A percentile compares a stretch with the other conserved stretches of the same genome.
Evolutionary conservation across 1,140 invertebrate species (phyloP).

Genomic region (Cepaea nemoralis): DNA sequence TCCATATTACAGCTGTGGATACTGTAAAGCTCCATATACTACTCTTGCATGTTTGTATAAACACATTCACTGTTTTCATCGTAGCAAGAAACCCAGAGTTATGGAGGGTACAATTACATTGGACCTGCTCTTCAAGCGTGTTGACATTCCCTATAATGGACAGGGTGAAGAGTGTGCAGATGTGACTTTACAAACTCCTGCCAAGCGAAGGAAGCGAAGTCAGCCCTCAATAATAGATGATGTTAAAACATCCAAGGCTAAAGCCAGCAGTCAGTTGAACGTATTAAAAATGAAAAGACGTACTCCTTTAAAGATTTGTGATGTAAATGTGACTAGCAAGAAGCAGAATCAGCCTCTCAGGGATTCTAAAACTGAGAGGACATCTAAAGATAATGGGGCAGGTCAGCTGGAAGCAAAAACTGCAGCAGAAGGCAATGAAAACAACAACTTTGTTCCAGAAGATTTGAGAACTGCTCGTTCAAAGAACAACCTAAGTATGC

Average conservation of each 20-base stretch:
- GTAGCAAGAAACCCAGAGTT: background rate
- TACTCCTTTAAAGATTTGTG: too few species aligned
- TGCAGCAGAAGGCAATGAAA: background rate
- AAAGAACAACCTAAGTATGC: too few species aligned
- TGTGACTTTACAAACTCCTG: too few species aligned
- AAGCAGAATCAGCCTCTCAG: too few species aligned
- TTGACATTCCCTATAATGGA: background rate
- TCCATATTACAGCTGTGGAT: constrained; percentile 16
- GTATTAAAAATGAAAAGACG: background rate
- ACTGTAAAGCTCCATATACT: constrained; percentile 6
- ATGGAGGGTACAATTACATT: background rate
- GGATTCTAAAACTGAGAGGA: too few species aligned
- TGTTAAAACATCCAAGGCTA: background rate
- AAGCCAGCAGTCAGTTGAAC: background rate
- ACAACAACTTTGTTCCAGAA: too few species aligned
- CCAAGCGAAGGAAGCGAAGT: too few species aligned
- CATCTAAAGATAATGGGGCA: too few species aligned
- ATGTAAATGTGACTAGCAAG: too few species aligned
- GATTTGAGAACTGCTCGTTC: too few species aligned
- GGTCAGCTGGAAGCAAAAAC: background rate
- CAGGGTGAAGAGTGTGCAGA: too few species aligned
- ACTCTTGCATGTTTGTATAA: background rate
- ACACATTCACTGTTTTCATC: background rate
- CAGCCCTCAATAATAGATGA: background rate
- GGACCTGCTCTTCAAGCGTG: background rate